These are phyloP conservation scores for Raja brachyura DNA, from an alignment of 2,113 vertebrate species.

Conservation along the genomic window DNA sequence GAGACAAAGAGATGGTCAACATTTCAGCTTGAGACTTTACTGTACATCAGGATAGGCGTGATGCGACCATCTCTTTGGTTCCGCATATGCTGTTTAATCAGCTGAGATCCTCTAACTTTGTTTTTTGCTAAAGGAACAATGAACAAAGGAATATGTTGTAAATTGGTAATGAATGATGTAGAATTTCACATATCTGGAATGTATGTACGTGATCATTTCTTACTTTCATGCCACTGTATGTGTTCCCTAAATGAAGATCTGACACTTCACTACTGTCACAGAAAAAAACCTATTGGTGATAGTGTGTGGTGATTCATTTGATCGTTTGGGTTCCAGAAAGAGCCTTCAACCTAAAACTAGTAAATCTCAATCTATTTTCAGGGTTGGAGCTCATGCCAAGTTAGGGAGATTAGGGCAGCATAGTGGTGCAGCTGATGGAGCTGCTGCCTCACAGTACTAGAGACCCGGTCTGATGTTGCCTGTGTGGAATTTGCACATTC, in stretches of 20 bases:
- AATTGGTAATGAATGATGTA: not conserved
- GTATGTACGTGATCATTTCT: not conserved
- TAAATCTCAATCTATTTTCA: not conserved
- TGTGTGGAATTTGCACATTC: too few relatives aligned
- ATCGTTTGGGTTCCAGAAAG: not conserved
- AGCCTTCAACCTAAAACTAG: not conserved
- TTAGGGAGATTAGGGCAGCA: not conserved
- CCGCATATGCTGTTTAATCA: too few relatives aligned
- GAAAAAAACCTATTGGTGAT: not conserved
- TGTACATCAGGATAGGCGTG: too few relatives aligned
- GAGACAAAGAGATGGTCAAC: too few relatives aligned
- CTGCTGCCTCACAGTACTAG: too few relatives aligned
- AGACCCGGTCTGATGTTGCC: too few relatives aligned
- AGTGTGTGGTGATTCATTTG: not conserved
- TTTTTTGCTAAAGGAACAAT: not conserved
- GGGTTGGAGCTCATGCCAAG: not conserved
- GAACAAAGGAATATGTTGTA: not conserved
- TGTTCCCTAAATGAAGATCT: not conserved
- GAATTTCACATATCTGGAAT: not conserved
- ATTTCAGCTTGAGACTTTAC: too few relatives aligned
- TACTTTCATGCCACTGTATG: not conserved
- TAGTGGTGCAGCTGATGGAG: too few relatives aligned
- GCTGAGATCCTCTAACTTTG: too few relatives aligned
- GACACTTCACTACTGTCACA: not conserved
- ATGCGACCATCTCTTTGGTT: too few relatives aligned